phyloP scores from a whole-genome alignment of 2,113 vertebrate species.

The Tor tambroides region DNA sequence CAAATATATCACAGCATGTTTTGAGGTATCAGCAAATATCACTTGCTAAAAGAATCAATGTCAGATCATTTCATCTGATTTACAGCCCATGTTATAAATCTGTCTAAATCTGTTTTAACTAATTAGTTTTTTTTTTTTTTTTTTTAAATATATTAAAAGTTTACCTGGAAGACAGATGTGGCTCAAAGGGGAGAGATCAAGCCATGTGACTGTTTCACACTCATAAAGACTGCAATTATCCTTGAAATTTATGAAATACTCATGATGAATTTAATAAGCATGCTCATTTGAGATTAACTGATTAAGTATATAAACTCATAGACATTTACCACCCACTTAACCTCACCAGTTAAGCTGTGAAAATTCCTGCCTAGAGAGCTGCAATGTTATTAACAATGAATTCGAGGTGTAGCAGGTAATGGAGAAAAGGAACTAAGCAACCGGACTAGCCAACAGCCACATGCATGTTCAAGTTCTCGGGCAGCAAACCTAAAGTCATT shows the following conservation, averaged over 20 bases:
- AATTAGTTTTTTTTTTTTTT: not conserved
- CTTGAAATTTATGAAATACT: not conserved
- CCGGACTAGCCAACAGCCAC: not conserved
- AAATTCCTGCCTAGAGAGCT: not conserved
- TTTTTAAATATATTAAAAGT: not conserved
- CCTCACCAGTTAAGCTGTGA: not conserved
- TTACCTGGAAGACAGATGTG: not conserved
- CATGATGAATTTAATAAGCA: constrained; percentile 24
- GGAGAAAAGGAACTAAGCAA: not conserved
- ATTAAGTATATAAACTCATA: not conserved
- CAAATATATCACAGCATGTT: not conserved
- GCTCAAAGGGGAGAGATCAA: not conserved
- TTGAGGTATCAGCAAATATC: not conserved
- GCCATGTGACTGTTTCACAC: not conserved
- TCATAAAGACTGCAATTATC: not conserved
- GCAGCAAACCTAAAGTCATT: not conserved
- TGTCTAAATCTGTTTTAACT: not conserved
- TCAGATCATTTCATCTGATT: not conserved
- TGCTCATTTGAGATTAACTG: not conserved
- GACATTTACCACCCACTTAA: not conserved
- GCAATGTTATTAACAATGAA: not conserved
- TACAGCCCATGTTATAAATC: not conserved
- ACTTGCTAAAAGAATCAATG: not conserved
- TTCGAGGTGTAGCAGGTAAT: not conserved
- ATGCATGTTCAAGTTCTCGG: not conserved